Evolutionary conservation across 2,113 vertebrate species (phyloP), one percentile per base, ranked within the genome.

Genomic region (Spea multiplicata): DNA sequence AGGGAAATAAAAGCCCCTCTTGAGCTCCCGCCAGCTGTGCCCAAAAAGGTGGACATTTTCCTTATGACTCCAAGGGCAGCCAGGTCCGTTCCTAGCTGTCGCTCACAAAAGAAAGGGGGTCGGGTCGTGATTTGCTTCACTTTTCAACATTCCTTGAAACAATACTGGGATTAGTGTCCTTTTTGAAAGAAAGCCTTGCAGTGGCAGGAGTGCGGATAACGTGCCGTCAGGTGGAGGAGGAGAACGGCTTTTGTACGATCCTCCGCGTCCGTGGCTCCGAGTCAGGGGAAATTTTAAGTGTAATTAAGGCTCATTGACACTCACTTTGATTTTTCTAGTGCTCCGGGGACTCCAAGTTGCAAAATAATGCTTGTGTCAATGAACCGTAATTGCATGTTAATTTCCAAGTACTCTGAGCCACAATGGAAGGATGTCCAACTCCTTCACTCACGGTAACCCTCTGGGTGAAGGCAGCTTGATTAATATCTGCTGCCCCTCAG

Each of bases 241-340:
- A 59, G 6, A 30, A 6, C 14, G 61, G 4, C 2, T 30, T 30
- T 4, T 70, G 13, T 17, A 3, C 8, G 13, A 4, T 70, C 67
- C 48, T 70, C 48, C n/a, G 17, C 8, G 13, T 17, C 0, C 46
- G 17, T 49, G 7, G 67, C 48, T 70, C 66, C 5, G 67, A 52
- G 67, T 50, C 67, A 8, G 13, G 67, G 67, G 48, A 17, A 14
- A 70, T 49, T 70, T 70, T 70, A 70, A 70, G 67, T 52, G n/a
- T 70, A 70, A 70, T 70, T 70, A 70, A 70, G 67, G n/a, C 67
- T 70, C 67, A 70, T 70, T 70, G 67, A 70, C 67, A 50, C 67
- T 50, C 66, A 68, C 14, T 70, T 50, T 70, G 67, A 70, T 70
- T 70, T 68, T 70, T 49, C 12, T 14, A 16, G 48, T 0, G 47